phyloP scores from a whole-genome alignment of 2,113 vertebrate genomes.

The Phaethon lepturus region DNA sequence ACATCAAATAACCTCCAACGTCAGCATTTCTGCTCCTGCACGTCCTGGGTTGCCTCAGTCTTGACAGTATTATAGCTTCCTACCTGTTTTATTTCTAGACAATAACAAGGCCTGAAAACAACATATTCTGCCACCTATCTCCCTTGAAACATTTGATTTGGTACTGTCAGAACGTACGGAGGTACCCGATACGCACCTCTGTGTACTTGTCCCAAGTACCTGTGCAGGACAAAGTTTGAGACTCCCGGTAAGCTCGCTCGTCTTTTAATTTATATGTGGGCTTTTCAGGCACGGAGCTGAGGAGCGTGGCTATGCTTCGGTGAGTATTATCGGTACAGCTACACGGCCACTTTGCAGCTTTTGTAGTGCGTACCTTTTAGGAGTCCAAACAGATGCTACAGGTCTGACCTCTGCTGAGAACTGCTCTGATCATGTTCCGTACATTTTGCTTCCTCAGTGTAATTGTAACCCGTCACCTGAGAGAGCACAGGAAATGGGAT shows the following conservation, averaged over 20 bases:
- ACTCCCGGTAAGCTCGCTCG: background rate
- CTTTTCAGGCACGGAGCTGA: background rate
- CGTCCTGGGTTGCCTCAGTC: background rate
- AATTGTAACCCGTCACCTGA: background rate
- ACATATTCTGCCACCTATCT: background rate
- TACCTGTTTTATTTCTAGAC: background rate
- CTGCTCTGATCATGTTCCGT: background rate
- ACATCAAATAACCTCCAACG: background rate
- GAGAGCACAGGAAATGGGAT: background rate
- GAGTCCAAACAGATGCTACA: background rate
- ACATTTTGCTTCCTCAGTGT: background rate
- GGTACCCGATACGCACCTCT: background rate
- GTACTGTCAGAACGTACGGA: background rate
- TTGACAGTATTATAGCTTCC: background rate
- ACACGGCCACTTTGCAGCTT: background rate
- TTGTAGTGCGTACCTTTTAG: background rate
- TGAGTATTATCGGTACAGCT: background rate
- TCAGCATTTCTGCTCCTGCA: background rate
- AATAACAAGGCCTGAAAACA: background rate
- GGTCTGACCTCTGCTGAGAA: background rate
- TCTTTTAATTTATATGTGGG: background rate
- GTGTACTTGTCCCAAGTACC: background rate
- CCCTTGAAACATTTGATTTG: background rate
- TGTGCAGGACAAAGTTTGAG: background rate
- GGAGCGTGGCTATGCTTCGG: fast-evolving